Evolutionary conservation across 2,113 vertebrate genomes (phyloP), one percentile per base, ranked within the genome.

Genomic region (Anas platyrhynchos): DNA sequence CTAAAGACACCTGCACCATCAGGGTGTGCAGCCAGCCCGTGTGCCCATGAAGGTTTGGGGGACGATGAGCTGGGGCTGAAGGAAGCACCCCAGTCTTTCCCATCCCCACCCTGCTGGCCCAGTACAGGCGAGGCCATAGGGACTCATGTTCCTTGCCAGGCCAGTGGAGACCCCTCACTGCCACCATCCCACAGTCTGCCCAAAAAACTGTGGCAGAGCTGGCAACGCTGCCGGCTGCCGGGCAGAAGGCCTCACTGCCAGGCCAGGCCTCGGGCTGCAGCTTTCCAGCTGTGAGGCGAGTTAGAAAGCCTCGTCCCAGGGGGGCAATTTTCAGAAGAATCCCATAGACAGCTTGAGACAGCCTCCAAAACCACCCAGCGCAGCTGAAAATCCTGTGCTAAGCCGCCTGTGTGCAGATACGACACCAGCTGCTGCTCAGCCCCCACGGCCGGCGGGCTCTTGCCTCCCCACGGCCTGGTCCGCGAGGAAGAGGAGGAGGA

Each of bases 381-480:
- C 38, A 67, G 34, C n/a, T 2, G 1, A 55, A 65, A 93, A 59
- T 61, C 29, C 83, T 43, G 34, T 72, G 68, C n/a, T 72, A 72
- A 72, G 50, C 68, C 7, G 46, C 52, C 22, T 41, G 15, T 38
- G 6, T 12, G 25, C 83, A 90, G 85, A 86, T 75, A 71, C 75
- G 61, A 62, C 34, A 16, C 1, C 50, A 69, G 23, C 65, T 71
- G 31, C 32, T 0, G 0, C 27, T 36, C 0, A 7, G 32, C 43
- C 85, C 62, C 23, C 11, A 1, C 0, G 3, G 59, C 68, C 16
- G n/a, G 25, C 1, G 2, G 31, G 21, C 21, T 18, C 20, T 34
- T 48, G 62, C 65, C 76, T 86, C 50, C 85, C 34, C 6, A 0
- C 3, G 0, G 56, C 48, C 6, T 34, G 76, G n/a, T 55, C 68